A percentile compares a stretch with the other conserved stretches of the same genome.
Conservation (phyloP, 1,140 invertebrate genomes). For the Camponotus pennsylvanicus region DNA sequence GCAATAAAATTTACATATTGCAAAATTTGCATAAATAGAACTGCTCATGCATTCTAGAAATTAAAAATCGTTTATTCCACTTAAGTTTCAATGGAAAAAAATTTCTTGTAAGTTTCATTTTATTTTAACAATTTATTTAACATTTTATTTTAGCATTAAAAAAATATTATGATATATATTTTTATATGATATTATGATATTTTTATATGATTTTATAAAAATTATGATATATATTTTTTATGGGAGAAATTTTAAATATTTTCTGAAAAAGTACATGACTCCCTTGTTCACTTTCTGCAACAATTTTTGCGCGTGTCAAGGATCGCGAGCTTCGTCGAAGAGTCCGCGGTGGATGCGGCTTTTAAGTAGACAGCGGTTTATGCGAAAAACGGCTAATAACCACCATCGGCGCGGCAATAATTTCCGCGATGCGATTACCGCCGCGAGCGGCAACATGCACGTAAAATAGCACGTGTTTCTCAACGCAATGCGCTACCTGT, state of each 20-base stretch:
- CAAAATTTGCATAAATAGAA: neutral
- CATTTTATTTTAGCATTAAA: neutral
- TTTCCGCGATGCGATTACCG: slow-evolving; percentile 45
- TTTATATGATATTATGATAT: neutral
- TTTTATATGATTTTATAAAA: neutral
- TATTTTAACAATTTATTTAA: neutral
- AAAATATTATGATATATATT: neutral
- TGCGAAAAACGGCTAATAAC: slow-evolving; percentile 60
- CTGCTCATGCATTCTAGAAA: neutral
- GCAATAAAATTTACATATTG: neutral
- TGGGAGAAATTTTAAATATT: too few relatives aligned
- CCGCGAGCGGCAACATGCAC: slow-evolving; percentile 6
- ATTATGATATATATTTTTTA: neutral
- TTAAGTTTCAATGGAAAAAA: neutral
- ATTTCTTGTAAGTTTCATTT: neutral
- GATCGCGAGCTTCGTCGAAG: neutral
- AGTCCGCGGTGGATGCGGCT: neutral
- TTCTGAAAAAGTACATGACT: neutral
- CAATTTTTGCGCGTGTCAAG: neutral
- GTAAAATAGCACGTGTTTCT: slow-evolving; percentile 28
- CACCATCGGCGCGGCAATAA: slow-evolving; percentile 49
- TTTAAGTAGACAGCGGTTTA: slow-evolving; percentile 70
- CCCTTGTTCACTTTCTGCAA: neutral
- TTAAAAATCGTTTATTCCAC: neutral
- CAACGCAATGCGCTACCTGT: slow-evolving; percentile 59